Evolutionary conservation across 1,140 invertebrate species (phyloP), one percentile per base, ranked within the genome.

Genomic region (Aradophagus sp.): DNA sequence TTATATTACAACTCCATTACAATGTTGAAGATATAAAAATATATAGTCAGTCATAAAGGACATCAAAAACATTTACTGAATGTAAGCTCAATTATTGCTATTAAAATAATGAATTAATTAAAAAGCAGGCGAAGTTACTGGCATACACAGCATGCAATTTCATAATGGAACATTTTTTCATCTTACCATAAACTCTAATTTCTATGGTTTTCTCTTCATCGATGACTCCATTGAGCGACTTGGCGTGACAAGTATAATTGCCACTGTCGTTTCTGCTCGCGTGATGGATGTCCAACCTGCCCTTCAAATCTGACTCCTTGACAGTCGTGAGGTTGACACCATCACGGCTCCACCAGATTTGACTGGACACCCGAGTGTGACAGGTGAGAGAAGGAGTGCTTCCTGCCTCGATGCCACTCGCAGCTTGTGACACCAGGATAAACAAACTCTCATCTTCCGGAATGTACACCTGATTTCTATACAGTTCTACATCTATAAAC

Each of bases 211-310:
- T 82, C 1, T 55, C 15, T 11, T 82, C 66, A 26, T 83, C 32
- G 3, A 69, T 50, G 70, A 82, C 36, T 67, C 83, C 74, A 53
- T 77, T 76, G 52, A 62, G 52, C 36, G 85, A 84, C 73, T 81
- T 75, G 2, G 77, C 85, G 6, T 79, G 59, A 59, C 89, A 89
- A 0, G 85, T 87, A 59, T 89, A 89, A 67, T 88, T 86, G 0
- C 89, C 89, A 6, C 83, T 86, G 27, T 90, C 87, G 5, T 81
- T 79, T 26, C 85, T 78, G 1, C 81, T 87, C 7, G 86, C 84
- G 50, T 85, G 84, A 1, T 81, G 74, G 19, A 89, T 80, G n/a
- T 85, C 85, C 15, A 89, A 69, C 11, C 82, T 73, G 17, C 69
- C 77, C 16, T 53, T 48, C n/a, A 66, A 34, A 0, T 84, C 78